Evolutionary conservation across 1,140 invertebrate genomes (phyloP), one percentile per base, ranked within the genome.

Genomic region (Hyles euphorbiae): DNA sequence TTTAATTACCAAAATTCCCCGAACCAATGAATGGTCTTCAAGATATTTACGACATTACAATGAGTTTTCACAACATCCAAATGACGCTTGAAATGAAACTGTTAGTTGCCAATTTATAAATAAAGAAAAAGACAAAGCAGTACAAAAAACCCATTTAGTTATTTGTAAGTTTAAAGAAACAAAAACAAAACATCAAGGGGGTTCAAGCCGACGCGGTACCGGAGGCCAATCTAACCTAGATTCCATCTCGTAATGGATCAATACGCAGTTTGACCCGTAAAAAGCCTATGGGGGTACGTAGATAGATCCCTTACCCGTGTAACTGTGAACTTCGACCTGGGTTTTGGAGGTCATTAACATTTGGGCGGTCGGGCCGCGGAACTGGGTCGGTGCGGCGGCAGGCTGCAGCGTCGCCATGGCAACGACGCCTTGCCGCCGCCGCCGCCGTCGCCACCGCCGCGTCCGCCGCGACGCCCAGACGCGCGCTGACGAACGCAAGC

Each of bases 331-430:
- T 88, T 88, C 85, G 85, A 86, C 85, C 85, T 75, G 78, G 80
- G 79, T 80, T 87, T 87, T 88, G 81, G 85, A 88, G 85, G 85
- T 88, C 85, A 88, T 88, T 88, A 88, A 88, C 83, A 88, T 88
- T 88, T 88, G 78, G 81, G 75, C 78, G 81, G 76, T 72, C 71
- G 76, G 73, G 72, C 67, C 68, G 63, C 66, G 66, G 58, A 86
- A 83, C 65, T 86, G 70, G 83, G 83, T 82, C 83, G 78, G 70
- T 84, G 78, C 78, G 76, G 70, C 55, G 55, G 36, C 36, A 40
- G 55, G 76, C 72, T 84, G 81, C 81, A 83, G 70, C 75, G 84
- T 84, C 71, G 75, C 63, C 71, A 78, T 83, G 70, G 65, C 66
- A 58, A 82, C 81, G 70, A 34, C 64, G 65, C 61, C 59, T 53